Evolutionary conservation across 2,797 vertebrate genomes (phyloP).

Genomic region (Mallotus villosus): DNA sequence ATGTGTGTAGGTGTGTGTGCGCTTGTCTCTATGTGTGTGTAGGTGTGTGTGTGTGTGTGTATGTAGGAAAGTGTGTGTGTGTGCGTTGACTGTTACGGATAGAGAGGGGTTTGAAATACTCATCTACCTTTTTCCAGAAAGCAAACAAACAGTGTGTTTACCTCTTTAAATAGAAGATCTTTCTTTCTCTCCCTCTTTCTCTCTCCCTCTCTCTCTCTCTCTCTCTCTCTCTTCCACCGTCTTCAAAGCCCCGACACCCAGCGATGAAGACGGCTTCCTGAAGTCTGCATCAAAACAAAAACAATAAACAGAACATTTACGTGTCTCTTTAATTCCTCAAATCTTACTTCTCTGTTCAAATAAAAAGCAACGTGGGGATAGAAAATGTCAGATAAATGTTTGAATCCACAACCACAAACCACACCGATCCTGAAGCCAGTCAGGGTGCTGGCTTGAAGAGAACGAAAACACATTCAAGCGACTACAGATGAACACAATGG

Average conservation of each 20-base stretch:
- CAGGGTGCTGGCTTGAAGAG: too few relatives aligned
- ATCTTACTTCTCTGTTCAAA: constrained; percentile 53
- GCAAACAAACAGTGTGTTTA: constrained; percentile 45
- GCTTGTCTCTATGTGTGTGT: not conserved
- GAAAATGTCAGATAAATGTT: constrained; percentile 48
- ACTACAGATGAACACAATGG: too few relatives aligned
- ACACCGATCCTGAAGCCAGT: too few relatives aligned
- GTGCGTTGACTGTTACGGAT: constrained; percentile 15
- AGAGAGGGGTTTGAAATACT: constrained; percentile 40
- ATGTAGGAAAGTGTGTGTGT: constrained; percentile 12
- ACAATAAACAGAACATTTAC: constrained; percentile 68
- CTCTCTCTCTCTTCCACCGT: too few relatives aligned
- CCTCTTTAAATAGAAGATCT: constrained; percentile 34
- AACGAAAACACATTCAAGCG: too few relatives aligned
- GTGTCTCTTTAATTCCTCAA: constrained; percentile 68
- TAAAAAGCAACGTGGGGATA: constrained; percentile 42
- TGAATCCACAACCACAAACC: constrained; percentile 35
- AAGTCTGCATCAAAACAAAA: constrained; percentile 64
- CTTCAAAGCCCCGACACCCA: constrained; percentile 66
- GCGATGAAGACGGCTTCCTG: constrained; percentile 62
- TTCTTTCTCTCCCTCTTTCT: constrained; percentile 12
- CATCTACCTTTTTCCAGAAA: not conserved
- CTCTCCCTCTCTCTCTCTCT: too few relatives aligned
- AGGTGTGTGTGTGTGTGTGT: constrained; percentile 24
- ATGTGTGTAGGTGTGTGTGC: constrained; percentile 24